Percentiles rank a stretch among this genome's conserved stretches.
These are phyloP conservation scores for Troglohyphantes excavatus DNA, from an alignment of 2,888 invertebrate species.

Conservation along the genomic window DNA sequence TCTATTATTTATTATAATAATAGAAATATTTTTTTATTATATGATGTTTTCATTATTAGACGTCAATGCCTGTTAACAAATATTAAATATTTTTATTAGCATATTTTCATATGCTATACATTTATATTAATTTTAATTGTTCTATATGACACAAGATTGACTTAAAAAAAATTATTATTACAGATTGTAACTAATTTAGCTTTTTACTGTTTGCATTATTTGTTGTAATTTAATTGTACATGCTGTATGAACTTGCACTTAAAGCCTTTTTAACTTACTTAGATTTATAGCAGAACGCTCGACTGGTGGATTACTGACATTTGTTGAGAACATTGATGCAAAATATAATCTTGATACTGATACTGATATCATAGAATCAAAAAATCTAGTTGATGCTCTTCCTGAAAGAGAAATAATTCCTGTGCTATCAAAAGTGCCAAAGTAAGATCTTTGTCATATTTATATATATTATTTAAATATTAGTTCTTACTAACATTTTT, in stretches of 20 bases:
- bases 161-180: no score
- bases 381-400: background rate
- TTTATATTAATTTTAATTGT: no score
- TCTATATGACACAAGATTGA: no score
- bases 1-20: no score
- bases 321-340: slow-evolving; percentile 83
- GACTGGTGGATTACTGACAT: slow-evolving; percentile 82
- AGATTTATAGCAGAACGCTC: slow-evolving; percentile 84
- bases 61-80: no score
- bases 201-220: background rate
- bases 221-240: background rate
- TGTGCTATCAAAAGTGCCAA: slow-evolving; percentile 42
- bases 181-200: no score
- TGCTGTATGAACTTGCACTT: background rate
- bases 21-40: no score
- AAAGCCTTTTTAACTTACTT: slow-evolving; percentile 32
- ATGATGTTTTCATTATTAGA: no score
- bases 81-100: no score
- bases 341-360: slow-evolving; percentile 81
- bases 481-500: background rate
- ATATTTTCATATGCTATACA: no score
- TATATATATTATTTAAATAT: no score
- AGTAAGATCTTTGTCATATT: slow-evolving; percentile 46
- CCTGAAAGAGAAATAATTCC: background rate
- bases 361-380: background rate